These are phyloP conservation scores for Brotula barbata DNA, from an alignment of 2,797 vertebrate genomes.

Conservation along the genomic window DNA sequence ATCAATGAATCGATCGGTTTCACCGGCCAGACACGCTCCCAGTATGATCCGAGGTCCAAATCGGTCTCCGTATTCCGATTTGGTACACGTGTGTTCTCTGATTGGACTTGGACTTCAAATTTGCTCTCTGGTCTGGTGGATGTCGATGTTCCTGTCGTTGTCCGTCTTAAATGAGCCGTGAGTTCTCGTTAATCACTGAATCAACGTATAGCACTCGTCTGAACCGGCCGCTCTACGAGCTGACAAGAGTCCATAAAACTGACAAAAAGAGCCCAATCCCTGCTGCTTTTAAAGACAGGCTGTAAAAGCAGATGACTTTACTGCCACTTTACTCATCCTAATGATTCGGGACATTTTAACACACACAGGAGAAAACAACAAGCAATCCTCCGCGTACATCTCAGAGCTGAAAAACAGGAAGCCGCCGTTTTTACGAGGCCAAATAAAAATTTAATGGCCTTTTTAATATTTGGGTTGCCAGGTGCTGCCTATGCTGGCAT, in stretches of 20 bases:
- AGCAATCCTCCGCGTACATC: constrained; percentile 18
- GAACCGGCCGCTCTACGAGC: constrained; percentile 29
- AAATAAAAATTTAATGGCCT: constrained; percentile 61
- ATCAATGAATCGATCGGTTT: too few relatives aligned
- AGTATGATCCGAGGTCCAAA: too few relatives aligned
- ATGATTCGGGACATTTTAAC: constrained; percentile 51
- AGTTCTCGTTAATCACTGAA: constrained; percentile 13
- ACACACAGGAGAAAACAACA: constrained; percentile 12
- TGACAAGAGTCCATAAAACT: constrained; percentile 67
- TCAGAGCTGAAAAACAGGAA: constrained; percentile 62
- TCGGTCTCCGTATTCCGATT: too few relatives aligned
- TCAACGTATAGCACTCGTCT: constrained; percentile 28
- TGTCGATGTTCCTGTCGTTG: constrained; percentile 2
- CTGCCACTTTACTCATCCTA: constrained; percentile 56
- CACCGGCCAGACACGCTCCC: too few relatives aligned
- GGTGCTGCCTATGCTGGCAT: constrained; percentile 59
- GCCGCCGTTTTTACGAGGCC: constrained; percentile 55
- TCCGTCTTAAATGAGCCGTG: constrained; percentile 18
- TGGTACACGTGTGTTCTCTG: too few relatives aligned
- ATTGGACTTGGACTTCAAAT: too few relatives aligned
- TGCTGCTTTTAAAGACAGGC: constrained; percentile 64
- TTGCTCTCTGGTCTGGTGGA: background rate
- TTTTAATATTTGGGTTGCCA: constrained; percentile 72
- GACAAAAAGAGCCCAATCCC: constrained; percentile 48
- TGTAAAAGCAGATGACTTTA: constrained; percentile 70